phyloP scores from a whole-genome alignment of 2,888 invertebrate genomes.

The Heteromurus nitidus region DNA sequence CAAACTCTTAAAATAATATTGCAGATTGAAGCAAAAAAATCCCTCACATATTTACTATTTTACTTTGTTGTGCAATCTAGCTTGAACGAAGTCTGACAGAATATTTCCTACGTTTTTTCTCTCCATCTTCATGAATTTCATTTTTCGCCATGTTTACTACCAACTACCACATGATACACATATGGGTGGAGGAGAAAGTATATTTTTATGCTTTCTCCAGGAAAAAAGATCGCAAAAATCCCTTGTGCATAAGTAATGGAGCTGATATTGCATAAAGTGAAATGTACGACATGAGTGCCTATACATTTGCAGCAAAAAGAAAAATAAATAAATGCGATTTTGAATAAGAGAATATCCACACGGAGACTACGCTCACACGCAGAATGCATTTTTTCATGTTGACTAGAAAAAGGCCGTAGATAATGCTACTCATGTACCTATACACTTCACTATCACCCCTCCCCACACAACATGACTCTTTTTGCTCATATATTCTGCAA shows the following conservation, averaged over 20 bases:
- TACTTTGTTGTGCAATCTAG: conserved; percentile 17
- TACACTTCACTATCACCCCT: too few species aligned
- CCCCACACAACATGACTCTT: too few species aligned
- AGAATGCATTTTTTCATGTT: too few species aligned
- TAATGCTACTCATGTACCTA: too few species aligned
- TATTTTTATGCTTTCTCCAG: not conserved
- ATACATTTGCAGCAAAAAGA: too few species aligned
- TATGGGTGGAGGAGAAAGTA: not conserved
- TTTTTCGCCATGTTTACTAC: not conserved
- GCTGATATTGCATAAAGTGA: conserved; percentile 53
- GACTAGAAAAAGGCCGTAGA: too few species aligned
- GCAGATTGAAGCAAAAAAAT: not conserved
- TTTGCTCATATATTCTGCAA: conserved; percentile 38
- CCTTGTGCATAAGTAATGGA: conserved; percentile 47
- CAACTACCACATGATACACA: too few species aligned
- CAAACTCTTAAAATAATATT: too few species aligned
- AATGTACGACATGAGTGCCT: conserved; percentile 44
- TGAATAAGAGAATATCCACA: too few species aligned
- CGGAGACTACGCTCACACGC: too few species aligned
- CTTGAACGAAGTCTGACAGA: conserved; percentile 46
- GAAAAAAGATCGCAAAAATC: conserved; percentile 38
- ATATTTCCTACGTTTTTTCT: conserved; percentile 28
- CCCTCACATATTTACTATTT: not conserved
- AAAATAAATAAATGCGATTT: conserved; percentile 54
- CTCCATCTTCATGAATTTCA: conserved; percentile 23